Base-by-base conservation (phyloP, 2,113 vertebrate species). In the Pelvicachromis taeniatus region DNA sequence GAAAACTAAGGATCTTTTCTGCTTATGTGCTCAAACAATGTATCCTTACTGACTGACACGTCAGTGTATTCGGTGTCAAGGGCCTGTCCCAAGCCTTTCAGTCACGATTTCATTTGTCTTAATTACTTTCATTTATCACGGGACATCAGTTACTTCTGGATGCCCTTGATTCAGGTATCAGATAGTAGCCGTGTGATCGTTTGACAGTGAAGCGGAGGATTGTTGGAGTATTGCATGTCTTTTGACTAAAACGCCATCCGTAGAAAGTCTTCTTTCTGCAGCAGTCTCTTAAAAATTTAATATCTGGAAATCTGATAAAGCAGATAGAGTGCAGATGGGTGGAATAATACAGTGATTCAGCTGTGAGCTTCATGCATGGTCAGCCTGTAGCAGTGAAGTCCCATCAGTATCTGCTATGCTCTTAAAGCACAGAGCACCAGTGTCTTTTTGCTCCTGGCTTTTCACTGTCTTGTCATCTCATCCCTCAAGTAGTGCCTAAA, bases 281-380 rank as follows among this genome's bases (percentile, higher is more conserved):
- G 84, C 48, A 75, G 23, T 70, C 80, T 23, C 81, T 79, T 58
- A n/a, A 77, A 73, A 79, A 55, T 88, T 85, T 84, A 79, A 78
- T 52, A 79, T 70, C 68, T 45, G 78, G 80, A 85, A 88, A 88
- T 87, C 16, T 7, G 50, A 55, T 70, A 56, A 80, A 85, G 84
- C 78, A 82, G 80, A 85, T 35, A 29, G 26, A 84, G 84, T 68
- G 65, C 82, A 86, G 83, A 80, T 45, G 83, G 77, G 81, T 80
- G 83, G 77, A 92, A 87, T 88, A 89, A 91, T 52, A 45, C 77
- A 78, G 84, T 54, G 90, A 87, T 83, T 91, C 83, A 89, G 79
- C 87, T 63, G 55, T 87, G 83, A 88, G 87, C 56, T 80, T 89
- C 56, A 78, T 89, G 81, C 89, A 85, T 80, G 86, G 63, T 21